Conservation (phyloP, 2,888 invertebrate genomes). For the Euproctis similis region DNA sequence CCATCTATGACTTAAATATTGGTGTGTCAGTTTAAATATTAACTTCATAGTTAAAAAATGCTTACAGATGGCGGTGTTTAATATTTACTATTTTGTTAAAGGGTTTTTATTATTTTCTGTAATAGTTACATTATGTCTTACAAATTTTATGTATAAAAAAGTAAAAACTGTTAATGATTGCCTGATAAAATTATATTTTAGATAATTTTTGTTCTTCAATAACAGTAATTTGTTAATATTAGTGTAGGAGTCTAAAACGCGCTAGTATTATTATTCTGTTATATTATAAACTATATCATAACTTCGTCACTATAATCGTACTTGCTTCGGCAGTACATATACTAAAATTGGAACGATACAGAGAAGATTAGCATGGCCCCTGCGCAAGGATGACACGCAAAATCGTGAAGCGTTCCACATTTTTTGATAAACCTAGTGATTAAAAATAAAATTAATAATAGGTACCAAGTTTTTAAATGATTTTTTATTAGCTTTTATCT, state of each 20-base stretch:
- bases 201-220: no score
- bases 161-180: neutral
- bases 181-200: neutral
- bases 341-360: slow-evolving; percentile 3
- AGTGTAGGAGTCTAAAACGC: neutral
- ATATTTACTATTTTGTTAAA: no score
- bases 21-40: no score
- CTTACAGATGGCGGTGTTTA: no score
- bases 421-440: no score
- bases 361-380: slow-evolving; percentile 2
- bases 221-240: neutral
- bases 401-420: slow-evolving; percentile 2
- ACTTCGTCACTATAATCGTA: neutral
- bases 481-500: no score
- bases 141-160: neutral
- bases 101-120: neutral
- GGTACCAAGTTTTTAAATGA: no score
- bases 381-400: slow-evolving; percentile 2
- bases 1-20: no score
- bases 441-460: no score
- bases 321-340: slow-evolving; percentile 3
- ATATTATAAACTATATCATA: neutral
- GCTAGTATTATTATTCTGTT: neutral
- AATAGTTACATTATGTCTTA: neutral
- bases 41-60: no score